Evolutionary conservation across 2,888 invertebrate genomes (phyloP).

Genomic region (Drosophila fungiperda): DNA sequence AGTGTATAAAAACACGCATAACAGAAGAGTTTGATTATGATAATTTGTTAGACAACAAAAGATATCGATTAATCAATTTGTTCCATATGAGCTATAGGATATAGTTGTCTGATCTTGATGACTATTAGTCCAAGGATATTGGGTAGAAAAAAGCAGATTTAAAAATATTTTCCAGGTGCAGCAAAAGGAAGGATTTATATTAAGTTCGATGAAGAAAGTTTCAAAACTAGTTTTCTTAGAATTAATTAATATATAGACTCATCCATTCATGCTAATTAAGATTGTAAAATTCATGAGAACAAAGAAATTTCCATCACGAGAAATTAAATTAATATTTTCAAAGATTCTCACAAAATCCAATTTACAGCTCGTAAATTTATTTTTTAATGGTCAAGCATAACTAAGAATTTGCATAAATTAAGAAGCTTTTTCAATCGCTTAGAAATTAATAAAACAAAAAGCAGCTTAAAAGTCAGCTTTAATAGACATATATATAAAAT

Average conservation of each 20-base stretch:
- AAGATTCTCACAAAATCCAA: neutral
- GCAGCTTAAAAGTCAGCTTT: neutral
- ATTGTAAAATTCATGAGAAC: neutral
- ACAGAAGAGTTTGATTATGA: neutral
- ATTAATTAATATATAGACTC: neutral
- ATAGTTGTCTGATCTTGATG: neutral
- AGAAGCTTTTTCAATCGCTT: neutral
- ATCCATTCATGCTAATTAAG: neutral
- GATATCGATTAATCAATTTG: neutral
- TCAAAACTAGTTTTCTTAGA: neutral
- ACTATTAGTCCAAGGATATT: neutral
- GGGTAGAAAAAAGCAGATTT: neutral
- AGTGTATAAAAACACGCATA: neutral
- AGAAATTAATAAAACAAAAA: neutral
- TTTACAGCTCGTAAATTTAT: neutral
- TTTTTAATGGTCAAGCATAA: neutral
- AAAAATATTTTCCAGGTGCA: neutral
- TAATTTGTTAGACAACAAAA: neutral
- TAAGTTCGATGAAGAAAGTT: neutral
- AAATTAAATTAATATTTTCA: neutral
- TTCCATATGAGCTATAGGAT: neutral
- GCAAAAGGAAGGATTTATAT: accelerated
- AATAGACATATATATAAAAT: neutral
- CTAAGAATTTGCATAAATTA: neutral
- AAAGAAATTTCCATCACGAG: neutral